A percentile compares a stretch with the other conserved stretches of the same genome.
Evolutionary conservation across 2,797 vertebrate genomes (phyloP).

Genomic region (Crocodylus rhombifer): DNA sequence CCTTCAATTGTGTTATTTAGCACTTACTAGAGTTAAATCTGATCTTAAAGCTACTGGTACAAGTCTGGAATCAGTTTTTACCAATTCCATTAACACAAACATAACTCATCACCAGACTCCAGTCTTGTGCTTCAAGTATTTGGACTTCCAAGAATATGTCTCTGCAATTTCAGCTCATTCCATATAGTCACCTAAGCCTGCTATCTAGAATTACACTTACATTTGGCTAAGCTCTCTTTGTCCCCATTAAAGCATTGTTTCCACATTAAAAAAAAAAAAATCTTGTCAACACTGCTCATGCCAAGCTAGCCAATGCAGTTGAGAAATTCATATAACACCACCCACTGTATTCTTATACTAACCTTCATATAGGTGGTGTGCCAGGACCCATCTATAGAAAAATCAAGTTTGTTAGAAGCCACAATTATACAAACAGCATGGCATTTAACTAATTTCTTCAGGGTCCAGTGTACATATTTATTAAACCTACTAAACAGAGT

Average conservation of each 20-base stretch:
- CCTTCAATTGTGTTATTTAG: too few species aligned
- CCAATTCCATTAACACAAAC: neutral
- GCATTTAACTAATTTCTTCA: neutral
- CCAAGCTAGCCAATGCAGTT: neutral
- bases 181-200: neutral
- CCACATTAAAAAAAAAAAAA: neutral
- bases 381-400: neutral
- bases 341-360: neutral
- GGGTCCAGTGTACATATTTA: neutral
- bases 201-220: neutral
- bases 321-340: neutral
- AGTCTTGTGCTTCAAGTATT: neutral
- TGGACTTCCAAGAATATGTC: neutral
- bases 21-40: neutral
- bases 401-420: neutral
- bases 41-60: neutral
- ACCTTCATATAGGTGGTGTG: neutral
- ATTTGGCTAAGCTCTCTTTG: neutral
- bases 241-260: neutral
- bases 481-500: neutral
- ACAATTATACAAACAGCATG: neutral
- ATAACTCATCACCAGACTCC: neutral
- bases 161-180: neutral
- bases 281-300: neutral
- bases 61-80: neutral